Evolutionary conservation across 2,113 vertebrate genomes (phyloP).

Genomic region (Serilophus lunatus): DNA sequence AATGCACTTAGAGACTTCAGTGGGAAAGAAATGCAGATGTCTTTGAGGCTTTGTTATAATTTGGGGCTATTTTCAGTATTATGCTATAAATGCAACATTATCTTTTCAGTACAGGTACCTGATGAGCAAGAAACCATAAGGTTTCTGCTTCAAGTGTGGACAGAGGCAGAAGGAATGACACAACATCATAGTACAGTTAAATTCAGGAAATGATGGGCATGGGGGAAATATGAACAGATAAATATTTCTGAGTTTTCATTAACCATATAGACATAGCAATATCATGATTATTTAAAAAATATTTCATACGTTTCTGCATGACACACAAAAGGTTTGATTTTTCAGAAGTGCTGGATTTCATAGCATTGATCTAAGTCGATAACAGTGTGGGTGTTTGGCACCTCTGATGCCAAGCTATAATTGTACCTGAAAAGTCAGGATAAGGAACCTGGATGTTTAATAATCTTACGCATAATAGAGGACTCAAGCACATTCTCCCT

Average conservation of each 20-base stretch:
- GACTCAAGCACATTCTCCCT: not conserved
- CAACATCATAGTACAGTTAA: not conserved
- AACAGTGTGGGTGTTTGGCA: not conserved
- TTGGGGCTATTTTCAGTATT: not conserved
- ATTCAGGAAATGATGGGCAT: not conserved
- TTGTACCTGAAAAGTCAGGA: not conserved
- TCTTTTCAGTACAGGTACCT: not conserved
- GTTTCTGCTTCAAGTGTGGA: not conserved
- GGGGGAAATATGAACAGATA: not conserved
- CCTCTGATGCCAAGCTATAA: not conserved
- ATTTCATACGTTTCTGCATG: not conserved
- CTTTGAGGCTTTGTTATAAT: not conserved
- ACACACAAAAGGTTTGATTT: not conserved
- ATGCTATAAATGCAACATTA: not conserved
- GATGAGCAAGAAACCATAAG: not conserved
- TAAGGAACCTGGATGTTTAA: conserved; percentile 6
- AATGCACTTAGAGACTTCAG: not conserved
- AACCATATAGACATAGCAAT: not conserved
- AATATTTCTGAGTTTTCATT: not conserved
- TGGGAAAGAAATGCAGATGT: not conserved
- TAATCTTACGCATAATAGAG: not conserved
- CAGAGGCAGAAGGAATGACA: not conserved
- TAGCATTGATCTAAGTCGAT: not conserved
- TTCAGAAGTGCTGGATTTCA: not conserved
- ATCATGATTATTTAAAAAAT: not conserved